phyloP scores from a whole-genome alignment of 2,797 vertebrate genomes.

The Antennarius maculatus region DNA sequence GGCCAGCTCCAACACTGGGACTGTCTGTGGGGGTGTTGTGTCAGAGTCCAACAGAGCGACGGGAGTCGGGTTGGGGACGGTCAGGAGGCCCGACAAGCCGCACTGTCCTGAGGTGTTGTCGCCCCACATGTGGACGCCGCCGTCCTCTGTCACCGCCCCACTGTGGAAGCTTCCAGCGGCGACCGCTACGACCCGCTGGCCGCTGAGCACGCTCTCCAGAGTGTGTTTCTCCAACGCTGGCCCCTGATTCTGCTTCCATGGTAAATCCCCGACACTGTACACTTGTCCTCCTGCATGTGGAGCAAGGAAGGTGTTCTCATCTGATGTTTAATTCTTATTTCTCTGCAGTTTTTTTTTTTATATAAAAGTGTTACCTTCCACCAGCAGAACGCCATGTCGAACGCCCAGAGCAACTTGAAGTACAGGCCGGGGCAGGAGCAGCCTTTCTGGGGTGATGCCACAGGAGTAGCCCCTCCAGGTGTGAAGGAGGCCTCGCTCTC shows the following conservation, averaged over 20 bases:
- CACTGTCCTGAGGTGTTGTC: slow-evolving; percentile 92
- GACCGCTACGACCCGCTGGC: slow-evolving; percentile 86
- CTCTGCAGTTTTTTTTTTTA: too few species aligned
- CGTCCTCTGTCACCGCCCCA: slow-evolving; percentile 91
- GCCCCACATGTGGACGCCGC: slow-evolving; percentile 95
- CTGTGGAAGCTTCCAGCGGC: slow-evolving; percentile 91
- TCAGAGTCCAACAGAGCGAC: slow-evolving; percentile 86
- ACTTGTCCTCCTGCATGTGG: slow-evolving; percentile 87
- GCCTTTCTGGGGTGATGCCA: slow-evolving; percentile 85
- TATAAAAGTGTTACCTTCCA: slow-evolving; percentile 83
- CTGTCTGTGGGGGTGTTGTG: slow-evolving; percentile 74
- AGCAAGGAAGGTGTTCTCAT: too few species aligned
- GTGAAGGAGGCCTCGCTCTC: slow-evolving; percentile 89
- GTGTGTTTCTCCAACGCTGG: slow-evolving; percentile 68
- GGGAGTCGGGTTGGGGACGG: slow-evolving; percentile 86
- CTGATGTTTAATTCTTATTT: too few species aligned
- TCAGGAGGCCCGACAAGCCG: slow-evolving; percentile 81
- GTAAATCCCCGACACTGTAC: slow-evolving; percentile 90
- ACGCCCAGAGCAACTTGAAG: slow-evolving; percentile 90
- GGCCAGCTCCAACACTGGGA: slow-evolving; percentile 88
- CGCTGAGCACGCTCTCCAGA: slow-evolving; percentile 86
- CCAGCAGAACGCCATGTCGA: slow-evolving; percentile 89
- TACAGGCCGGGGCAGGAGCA: slow-evolving; percentile 87
- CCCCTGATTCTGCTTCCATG: slow-evolving; percentile 85
- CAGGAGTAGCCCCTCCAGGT: slow-evolving; percentile 91